These are phyloP conservation scores for Drosophila mauritiana DNA, from an alignment of 1,140 invertebrate species.

Conservation along the genomic window DNA sequence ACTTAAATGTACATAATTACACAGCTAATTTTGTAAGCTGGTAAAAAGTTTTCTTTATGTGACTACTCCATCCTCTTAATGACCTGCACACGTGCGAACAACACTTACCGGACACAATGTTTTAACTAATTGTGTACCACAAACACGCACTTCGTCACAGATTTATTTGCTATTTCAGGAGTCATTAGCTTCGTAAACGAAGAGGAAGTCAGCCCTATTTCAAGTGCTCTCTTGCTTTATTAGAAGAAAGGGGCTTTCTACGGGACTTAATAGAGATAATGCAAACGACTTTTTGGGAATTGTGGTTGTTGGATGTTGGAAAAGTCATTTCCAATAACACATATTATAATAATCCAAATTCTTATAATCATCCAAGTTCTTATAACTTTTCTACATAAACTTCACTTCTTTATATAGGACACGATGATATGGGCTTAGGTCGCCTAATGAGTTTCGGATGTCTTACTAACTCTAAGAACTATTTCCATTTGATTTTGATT, in stretches of 20 bases:
- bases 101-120: slow-evolving; percentile 16
- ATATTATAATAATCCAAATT: background rate
- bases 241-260: background rate
- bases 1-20: no score
- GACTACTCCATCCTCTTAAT: background rate
- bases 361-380: background rate
- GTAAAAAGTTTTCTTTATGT: no score
- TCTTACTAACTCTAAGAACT: no score
- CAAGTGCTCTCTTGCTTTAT: background rate
- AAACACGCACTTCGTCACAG: slow-evolving; percentile 30
- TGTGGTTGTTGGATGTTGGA: background rate
- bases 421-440: no score
- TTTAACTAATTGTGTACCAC: slow-evolving; percentile 18
- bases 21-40: no score
- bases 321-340: background rate
- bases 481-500: no score
- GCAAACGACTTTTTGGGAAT: background rate
- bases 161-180: slow-evolving; percentile 48
- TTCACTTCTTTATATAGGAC: background rate
- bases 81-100: background rate
- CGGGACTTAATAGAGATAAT: background rate
- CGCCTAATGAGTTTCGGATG: no score
- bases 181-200: slow-evolving; percentile 34
- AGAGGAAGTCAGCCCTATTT: background rate
- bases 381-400: background rate